phyloP scores from a whole-genome alignment of 2,113 vertebrate genomes.

The Vombatus ursinus region DNA sequence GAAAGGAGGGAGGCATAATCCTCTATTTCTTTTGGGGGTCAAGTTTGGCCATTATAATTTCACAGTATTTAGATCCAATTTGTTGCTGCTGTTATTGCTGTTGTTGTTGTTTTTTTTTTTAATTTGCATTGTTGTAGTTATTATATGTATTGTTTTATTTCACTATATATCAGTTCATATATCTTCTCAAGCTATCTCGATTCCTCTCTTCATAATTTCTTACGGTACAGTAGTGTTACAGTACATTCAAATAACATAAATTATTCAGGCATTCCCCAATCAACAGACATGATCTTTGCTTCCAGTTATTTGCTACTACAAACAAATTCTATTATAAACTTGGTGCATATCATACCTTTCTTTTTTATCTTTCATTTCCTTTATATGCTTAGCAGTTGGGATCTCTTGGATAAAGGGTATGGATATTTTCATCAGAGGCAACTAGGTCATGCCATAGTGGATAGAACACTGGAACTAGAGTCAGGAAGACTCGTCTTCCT shows the following conservation, averaged over 20 bases:
- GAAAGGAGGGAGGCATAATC: not conserved
- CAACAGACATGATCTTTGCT: not conserved
- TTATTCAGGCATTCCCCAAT: not conserved
- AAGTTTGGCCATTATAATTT: not conserved
- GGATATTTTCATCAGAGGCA: not conserved
- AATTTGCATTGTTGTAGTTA: not conserved
- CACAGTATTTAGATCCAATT: not conserved
- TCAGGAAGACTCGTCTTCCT: too few relatives aligned
- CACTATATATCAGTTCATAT: not conserved
- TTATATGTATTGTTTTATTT: not conserved
- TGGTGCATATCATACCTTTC: not conserved
- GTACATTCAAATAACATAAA: not conserved
- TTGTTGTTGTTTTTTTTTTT: not conserved
- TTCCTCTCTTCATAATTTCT: not conserved
- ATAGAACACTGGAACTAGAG: too few relatives aligned
- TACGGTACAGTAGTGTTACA: not conserved
- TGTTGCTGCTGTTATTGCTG: too few relatives aligned
- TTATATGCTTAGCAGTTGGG: not conserved
- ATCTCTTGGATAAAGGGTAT: not conserved
- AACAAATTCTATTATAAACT: not conserved
- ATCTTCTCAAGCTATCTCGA: not conserved
- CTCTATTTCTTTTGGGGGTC: not conserved
- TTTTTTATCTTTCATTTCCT: not conserved
- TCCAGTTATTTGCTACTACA: not conserved
- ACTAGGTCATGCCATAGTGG: too few relatives aligned